Base-by-base conservation (phyloP, 2,113 vertebrate genomes). In the Ranitomeya variabilis region DNA sequence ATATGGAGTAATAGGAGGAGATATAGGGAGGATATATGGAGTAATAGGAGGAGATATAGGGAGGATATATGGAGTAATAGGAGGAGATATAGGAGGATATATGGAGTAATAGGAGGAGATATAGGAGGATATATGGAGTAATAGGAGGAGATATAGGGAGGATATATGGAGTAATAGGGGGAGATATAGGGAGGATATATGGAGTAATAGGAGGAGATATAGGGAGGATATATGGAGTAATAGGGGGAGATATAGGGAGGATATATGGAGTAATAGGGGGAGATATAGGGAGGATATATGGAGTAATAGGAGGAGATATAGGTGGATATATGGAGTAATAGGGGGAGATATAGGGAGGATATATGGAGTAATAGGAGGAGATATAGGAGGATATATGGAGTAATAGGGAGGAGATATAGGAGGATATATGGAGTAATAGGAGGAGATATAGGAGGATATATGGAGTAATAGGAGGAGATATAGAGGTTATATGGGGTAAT, bases 351-450 rank as follows among this genome's bases (percentile, higher is more conserved):
- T 81, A 81, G 79, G 79, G 54, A 19, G 21, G 62, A 5, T 6
- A 64, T 31, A 31, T 31, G 26, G 26, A 31, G 26, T 31, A 31
- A 31, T 31, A 31, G 26, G 26, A 31, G 26, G 62, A 64, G 19
- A 64, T 64, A 64, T 6, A 19, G 62, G 79, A 37, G 23, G 79
- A 2, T 62, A 81, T 81, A 81, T 81, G 79, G 57, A 81, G 57
- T 81, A 81, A 81, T 59, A 62, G 26, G 57, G 79, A 60, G 79
- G 55, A 31, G 79, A n/a, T 80, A 80, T 80, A 80, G 78, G 55
- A 80, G 19, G 78, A 26, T 81, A 81, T 62, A 81, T 81, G 79
- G 79, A 81, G 54, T 81, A 81, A 81, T 81, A 81, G 79, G 55
- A 60, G 79, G 23, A 31, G 55, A 60, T 62, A 67, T 67, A 67